These are phyloP conservation scores for Crambe crambe DNA, from an alignment of 37 sponge, comb jelly and placozoan species.

Conservation along the genomic window DNA sequence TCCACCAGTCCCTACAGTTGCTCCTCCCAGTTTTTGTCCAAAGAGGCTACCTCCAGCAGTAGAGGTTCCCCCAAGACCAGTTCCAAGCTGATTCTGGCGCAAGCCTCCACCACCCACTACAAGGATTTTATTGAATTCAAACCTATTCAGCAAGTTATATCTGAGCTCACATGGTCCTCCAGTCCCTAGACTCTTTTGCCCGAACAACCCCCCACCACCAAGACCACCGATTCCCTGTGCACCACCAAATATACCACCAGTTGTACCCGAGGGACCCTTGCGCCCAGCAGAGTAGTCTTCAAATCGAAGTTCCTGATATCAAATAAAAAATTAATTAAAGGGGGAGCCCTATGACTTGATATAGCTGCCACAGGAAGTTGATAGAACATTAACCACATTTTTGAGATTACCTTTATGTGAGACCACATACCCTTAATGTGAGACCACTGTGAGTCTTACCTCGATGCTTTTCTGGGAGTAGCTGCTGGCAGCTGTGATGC, in stretches of 20 bases:
- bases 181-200: constrained; percentile 19
- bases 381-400: not conserved
- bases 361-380: not conserved
- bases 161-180: not conserved
- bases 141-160: not conserved
- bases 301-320: constrained; percentile 74
- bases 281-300: constrained; percentile 83
- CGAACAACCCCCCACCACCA: constrained; percentile 34
- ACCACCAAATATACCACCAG: not conserved
- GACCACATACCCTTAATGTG: not conserved
- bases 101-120: constrained; percentile 2
- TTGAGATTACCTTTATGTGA: not conserved
- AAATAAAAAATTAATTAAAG: not conserved
- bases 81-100: not conserved
- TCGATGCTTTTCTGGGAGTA: constrained; percentile 84
- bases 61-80: constrained; percentile 1
- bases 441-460: too few relatives aligned
- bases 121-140: too few relatives aligned
- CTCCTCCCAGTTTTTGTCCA: constrained; percentile 14
- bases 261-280: constrained; percentile 47
- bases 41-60: constrained; percentile 24
- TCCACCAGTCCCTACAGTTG: constrained; percentile 14
- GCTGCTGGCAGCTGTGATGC: constrained; percentile 79
- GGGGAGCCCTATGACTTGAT: not conserved
- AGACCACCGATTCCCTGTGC: not conserved